Conservation (phyloP, 2,113 vertebrate genomes). For the cat (Felis catus) region F.catus_Fca126_mat1.0 CM031420.1:30276501-30277000, state of each 20-base stretch:
- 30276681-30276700: background rate
- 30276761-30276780: background rate
- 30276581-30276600: background rate
- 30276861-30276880: background rate
- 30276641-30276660: background rate
- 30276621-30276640: background rate
- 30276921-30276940: background rate
- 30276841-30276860: background rate
- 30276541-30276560: background rate
- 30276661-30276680: background rate
- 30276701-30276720: background rate
- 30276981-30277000: background rate
- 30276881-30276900: background rate
- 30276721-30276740: background rate
- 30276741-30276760: background rate
- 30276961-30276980: background rate
- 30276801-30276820: background rate
- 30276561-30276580: background rate
- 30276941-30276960: background rate
- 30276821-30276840: background rate
- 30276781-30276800: background rate
- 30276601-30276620: background rate
- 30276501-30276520: background rate
- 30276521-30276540: too few species aligned
- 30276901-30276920: background rate